A percentile compares a stretch with the other conserved stretches of the same genome.
Evolutionary conservation across 1,140 invertebrate species (phyloP).

Genomic region (Nephila pilipes): DNA sequence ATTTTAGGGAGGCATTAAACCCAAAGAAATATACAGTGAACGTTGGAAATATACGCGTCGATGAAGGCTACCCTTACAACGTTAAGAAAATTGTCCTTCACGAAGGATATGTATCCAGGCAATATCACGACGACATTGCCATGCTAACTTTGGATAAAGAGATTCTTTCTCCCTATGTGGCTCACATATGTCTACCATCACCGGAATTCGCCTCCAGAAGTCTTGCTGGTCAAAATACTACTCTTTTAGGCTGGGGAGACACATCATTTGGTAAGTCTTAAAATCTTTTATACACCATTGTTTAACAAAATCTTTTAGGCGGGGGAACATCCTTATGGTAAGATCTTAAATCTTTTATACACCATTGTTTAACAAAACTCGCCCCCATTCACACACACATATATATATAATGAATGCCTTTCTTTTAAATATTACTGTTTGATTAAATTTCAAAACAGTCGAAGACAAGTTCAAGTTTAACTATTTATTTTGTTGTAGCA

Average conservation of each 20-base stretch:
- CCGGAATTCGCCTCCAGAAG: not conserved
- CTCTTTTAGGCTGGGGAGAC: constrained; percentile 62
- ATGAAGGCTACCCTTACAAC: constrained; percentile 28
- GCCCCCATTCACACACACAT: too few relatives aligned
- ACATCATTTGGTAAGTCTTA: constrained; percentile 60
- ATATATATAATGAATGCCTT: too few relatives aligned
- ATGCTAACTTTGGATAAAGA: constrained; percentile 54
- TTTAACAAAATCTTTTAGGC: too few relatives aligned
- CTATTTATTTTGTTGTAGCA: too few relatives aligned
- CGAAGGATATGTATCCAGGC: not conserved
- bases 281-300: too few relatives aligned
- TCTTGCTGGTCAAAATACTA: constrained; percentile 26
- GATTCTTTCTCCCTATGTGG: not conserved
- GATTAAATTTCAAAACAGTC: too few relatives aligned
- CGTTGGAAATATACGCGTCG: constrained; percentile 56
- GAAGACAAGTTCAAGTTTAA: too few relatives aligned
- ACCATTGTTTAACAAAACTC: too few relatives aligned
- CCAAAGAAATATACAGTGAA: not conserved
- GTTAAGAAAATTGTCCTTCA: constrained; percentile 53
- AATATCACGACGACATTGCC: constrained; percentile 61
- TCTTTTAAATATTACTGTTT: too few relatives aligned
- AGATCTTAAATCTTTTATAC: too few relatives aligned
- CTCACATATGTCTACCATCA: constrained; percentile 52
- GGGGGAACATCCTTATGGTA: too few relatives aligned
- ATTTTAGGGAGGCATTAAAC: not conserved